Conservation (phyloP, 2,888 invertebrate species). For the Byasa hedistus region DNA sequence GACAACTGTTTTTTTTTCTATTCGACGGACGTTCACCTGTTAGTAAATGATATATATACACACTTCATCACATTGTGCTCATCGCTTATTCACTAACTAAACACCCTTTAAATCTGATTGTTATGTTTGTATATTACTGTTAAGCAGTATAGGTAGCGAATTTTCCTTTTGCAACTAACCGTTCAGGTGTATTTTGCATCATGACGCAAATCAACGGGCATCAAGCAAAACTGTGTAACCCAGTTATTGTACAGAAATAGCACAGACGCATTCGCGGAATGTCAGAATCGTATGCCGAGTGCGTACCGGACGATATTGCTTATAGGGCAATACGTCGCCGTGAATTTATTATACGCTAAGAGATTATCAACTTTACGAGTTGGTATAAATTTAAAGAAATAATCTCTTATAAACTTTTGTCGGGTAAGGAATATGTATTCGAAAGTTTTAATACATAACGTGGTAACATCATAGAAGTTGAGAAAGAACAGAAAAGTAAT, state of each 20-base stretch:
- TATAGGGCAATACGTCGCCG: constrained; percentile 6
- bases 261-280: constrained; percentile 29
- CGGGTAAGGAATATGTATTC: background rate
- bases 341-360: constrained; percentile 6
- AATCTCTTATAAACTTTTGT: background rate
- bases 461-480: no score
- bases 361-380: background rate
- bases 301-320: constrained; percentile 17
- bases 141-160: no score
- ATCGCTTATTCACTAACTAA: no score
- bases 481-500: no score
- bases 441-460: no score
- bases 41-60: no score
- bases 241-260: constrained; percentile 56
- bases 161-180: no score
- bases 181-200: constrained; percentile 15
- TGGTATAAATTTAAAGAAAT: background rate
- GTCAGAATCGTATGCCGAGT: constrained; percentile 21
- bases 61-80: no score
- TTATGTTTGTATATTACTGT: no score
- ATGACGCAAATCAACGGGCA: constrained; percentile 32
- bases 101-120: no score
- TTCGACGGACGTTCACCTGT: no score
- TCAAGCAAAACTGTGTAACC: constrained; percentile 53
- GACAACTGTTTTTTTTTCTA: no score